A percentile compares a stretch with the other conserved stretches of the same genome.
Evolutionary conservation across 2,888 invertebrate genomes (phyloP).

Genomic region (Synergus itoensis): DNA sequence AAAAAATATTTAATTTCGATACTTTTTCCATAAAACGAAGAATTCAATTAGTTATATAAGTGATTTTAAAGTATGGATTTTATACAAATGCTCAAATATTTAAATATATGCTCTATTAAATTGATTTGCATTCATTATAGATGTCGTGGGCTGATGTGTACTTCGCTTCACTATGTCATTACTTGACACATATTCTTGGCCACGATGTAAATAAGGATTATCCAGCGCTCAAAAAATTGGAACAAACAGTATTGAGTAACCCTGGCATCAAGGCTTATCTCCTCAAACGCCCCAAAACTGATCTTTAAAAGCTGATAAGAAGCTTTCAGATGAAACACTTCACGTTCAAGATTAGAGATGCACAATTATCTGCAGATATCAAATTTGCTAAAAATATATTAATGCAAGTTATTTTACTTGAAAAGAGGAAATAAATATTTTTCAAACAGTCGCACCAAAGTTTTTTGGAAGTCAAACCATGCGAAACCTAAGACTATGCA

Average conservation of each 20-base stretch:
- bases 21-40: too few species aligned
- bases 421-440: too few species aligned
- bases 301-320: constrained; percentile 44
- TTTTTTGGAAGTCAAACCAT: too few species aligned
- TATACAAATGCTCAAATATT: background rate
- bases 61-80: too few species aligned
- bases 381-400: too few species aligned
- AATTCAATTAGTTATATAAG: too few species aligned
- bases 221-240: constrained; percentile 76
- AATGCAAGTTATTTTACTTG: too few species aligned
- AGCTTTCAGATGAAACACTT: background rate
- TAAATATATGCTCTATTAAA: background rate
- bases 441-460: too few species aligned
- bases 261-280: constrained; percentile 78
- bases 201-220: constrained; percentile 74
- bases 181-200: constrained; percentile 65
- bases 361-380: too few species aligned
- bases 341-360: too few species aligned
- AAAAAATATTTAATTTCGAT: too few species aligned
- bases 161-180: constrained; percentile 74
- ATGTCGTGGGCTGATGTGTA: constrained; percentile 78
- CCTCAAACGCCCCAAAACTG: constrained; percentile 68
- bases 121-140: constrained; percentile 65
- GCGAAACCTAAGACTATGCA: too few species aligned
- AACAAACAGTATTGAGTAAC: constrained; percentile 71